phyloP scores from a whole-genome alignment of 2,113 vertebrate genomes.

The Phaethon lepturus region DNA sequence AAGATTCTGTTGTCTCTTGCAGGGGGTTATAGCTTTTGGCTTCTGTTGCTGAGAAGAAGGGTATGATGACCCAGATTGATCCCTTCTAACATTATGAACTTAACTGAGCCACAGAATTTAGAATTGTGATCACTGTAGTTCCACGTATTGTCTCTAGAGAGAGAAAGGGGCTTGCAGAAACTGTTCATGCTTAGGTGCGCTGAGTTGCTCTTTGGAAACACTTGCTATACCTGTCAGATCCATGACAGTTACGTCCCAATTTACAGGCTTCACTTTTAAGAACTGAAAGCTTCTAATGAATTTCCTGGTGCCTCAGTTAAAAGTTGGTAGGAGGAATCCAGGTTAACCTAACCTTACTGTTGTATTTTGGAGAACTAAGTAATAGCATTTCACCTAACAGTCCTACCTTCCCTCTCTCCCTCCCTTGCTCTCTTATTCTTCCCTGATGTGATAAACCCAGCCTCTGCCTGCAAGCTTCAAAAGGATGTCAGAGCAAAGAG shows the following conservation, averaged over 20 bases:
- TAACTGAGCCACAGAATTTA: neutral
- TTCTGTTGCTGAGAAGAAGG: neutral
- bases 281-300: constrained; percentile 1
- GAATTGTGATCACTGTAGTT: neutral
- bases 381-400: constrained; percentile 22
- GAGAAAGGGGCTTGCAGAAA: neutral
- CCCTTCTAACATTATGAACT: neutral
- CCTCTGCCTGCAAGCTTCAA: constrained; percentile 91
- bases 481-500: constrained; percentile 95
- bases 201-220: neutral
- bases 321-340: constrained; percentile 18
- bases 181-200: neutral
- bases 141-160: fast-evolving
- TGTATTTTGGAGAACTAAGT: neutral
- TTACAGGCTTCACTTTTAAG: neutral
- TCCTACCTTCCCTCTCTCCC: neutral
- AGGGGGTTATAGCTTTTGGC: neutral
- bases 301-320: constrained; percentile 16
- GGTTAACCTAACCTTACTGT: neutral
- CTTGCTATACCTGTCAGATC: neutral
- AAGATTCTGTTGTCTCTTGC: neutral
- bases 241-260: neutral
- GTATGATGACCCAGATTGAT: neutral
- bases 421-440: neutral
- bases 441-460: constrained; percentile 70